phyloP scores from a whole-genome alignment of 2,888 invertebrate genomes.

The Caenorhabditis japonica region DNA sequence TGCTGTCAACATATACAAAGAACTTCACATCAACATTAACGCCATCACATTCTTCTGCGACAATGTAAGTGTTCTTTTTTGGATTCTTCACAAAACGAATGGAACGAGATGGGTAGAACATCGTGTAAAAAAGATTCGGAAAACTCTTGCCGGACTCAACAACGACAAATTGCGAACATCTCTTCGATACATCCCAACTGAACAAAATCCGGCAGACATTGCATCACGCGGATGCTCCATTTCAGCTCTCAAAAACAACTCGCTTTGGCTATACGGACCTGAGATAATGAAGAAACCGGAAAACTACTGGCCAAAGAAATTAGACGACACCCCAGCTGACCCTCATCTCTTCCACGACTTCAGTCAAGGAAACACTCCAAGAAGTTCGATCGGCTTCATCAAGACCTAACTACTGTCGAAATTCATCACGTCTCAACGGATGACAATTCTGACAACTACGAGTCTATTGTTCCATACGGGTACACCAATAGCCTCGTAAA shows the following conservation, averaged over 20 bases:
- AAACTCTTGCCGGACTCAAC: background rate
- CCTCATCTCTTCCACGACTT: background rate
- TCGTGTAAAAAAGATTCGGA: background rate
- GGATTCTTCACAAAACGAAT: background rate
- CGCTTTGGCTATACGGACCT: background rate
- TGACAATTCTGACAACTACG: too few relatives aligned
- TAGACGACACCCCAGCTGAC: conserved; percentile 1
- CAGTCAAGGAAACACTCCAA: too few relatives aligned
- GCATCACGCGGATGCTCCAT: background rate
- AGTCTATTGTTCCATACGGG: too few relatives aligned
- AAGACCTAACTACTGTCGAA: too few relatives aligned
- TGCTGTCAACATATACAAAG: background rate
- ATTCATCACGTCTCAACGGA: too few relatives aligned
- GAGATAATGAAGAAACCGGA: background rate
- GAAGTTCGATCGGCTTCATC: too few relatives aligned
- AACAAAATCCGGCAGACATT: background rate
- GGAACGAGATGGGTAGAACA: background rate
- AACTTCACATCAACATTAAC: background rate
- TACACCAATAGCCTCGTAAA: too few relatives aligned
- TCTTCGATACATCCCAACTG: background rate
- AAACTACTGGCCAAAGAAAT: background rate
- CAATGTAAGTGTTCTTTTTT: background rate
- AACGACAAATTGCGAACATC: background rate
- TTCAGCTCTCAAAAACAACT: background rate
- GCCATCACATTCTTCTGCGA: background rate